Percentiles rank a stretch among this genome's conserved stretches.
Conservation (phyloP, 2,888 invertebrate species). For the Apamea crenata region DNA sequence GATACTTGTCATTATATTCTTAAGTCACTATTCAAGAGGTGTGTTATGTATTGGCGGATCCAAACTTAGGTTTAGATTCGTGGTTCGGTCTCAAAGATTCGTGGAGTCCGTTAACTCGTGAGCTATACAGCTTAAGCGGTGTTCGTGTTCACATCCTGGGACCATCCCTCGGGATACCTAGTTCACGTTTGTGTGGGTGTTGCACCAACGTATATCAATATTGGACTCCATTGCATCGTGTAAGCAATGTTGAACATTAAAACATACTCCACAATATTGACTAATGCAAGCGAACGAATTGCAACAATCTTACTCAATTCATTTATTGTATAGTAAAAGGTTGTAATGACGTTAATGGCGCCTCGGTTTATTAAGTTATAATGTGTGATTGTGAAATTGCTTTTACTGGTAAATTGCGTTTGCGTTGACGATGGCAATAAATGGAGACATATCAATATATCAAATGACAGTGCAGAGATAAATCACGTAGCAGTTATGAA, state of each 20-base stretch:
- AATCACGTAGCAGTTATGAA: neutral
- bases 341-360: conserved; percentile 29
- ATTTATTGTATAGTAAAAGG: conserved; percentile 45
- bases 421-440: conserved; percentile 10
- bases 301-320: conserved; percentile 29
- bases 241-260: conserved; percentile 17
- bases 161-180: neutral
- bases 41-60: neutral
- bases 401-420: conserved; percentile 36
- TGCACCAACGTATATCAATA: neutral
- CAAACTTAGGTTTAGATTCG: neutral
- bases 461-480: neutral
- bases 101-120: neutral
- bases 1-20: neutral
- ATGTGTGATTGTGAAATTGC: conserved; percentile 37
- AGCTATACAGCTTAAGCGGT: neutral
- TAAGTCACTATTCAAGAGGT: neutral
- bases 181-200: neutral
- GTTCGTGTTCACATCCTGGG: neutral
- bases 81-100: neutral
- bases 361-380: conserved; percentile 44
- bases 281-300: conserved; percentile 29
- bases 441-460: conserved; percentile 11
- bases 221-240: neutral
- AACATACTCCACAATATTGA: conserved; percentile 23